Percentiles rank a stretch among this genome's conserved stretches.
Evolutionary conservation across 2,888 invertebrate species (phyloP).

Genomic region (Ferdinandea cuprea): DNA sequence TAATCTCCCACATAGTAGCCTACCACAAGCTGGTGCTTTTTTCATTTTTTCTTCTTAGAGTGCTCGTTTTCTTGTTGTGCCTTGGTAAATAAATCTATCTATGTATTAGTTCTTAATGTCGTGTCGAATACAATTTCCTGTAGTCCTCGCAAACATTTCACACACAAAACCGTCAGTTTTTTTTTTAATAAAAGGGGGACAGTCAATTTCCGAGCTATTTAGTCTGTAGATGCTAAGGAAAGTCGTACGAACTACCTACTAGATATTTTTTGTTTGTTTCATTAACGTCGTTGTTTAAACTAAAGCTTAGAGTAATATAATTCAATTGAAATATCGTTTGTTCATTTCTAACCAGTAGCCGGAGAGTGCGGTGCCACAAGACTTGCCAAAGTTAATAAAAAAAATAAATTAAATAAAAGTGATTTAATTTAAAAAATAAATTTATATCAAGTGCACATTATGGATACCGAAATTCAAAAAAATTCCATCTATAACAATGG

Average conservation of each 20-base stretch:
- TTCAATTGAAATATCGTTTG: conserved; percentile 22
- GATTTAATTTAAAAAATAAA: not conserved
- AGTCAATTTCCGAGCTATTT: conserved; percentile 59
- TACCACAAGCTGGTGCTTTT: conserved; percentile 37
- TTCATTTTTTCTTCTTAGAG: conserved; percentile 6
- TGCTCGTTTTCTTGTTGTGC: conserved; percentile 25
- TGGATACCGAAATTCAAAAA: conserved; percentile 36
- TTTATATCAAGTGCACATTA: not conserved
- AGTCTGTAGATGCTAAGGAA: conserved; percentile 63
- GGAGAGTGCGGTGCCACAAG: conserved; percentile 17
- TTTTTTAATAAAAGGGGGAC: conserved; percentile 64
- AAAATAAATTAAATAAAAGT: not conserved
- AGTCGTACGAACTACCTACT: conserved; percentile 30
- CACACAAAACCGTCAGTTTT: conserved; percentile 58
- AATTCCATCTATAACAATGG: conserved; percentile 11
- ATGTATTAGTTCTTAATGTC: conserved; percentile 24
- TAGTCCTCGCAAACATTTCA: conserved; percentile 57
- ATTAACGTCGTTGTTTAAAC: conserved; percentile 18
- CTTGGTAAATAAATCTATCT: conserved; percentile 16
- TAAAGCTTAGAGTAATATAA: conserved; percentile 30
- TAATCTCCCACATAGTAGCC: conserved; percentile 42
- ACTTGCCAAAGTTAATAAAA: conserved; percentile 12
- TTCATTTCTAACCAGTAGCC: conserved; percentile 1
- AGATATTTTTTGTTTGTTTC: too few relatives aligned
- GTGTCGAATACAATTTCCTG: conserved; percentile 57